A percentile compares a stretch with the other conserved stretches of the same genome.
Conservation (phyloP, 2,113 vertebrate species). For the Oxyura jamaicensis region DNA sequence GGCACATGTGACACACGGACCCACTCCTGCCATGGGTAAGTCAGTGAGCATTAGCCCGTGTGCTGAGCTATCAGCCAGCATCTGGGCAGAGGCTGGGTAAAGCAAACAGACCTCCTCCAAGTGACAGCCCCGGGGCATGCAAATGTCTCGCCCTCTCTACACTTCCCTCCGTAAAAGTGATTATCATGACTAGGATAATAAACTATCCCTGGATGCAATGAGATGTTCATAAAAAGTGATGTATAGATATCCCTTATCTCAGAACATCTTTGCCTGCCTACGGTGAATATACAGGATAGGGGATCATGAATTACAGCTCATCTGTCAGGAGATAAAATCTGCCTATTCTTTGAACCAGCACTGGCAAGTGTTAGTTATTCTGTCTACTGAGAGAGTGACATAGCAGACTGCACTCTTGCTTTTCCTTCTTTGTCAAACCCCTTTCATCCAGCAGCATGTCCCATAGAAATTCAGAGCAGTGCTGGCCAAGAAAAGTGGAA, state of each 20-base stretch:
- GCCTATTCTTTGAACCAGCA: background rate
- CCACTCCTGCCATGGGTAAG: background rate
- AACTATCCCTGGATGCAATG: background rate
- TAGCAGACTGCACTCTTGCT: constrained; percentile 4
- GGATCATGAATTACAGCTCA: background rate
- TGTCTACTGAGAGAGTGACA: background rate
- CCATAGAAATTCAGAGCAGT: background rate
- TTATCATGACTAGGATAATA: background rate
- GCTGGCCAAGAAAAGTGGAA: background rate
- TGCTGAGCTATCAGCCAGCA: background rate
- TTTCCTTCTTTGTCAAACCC: background rate
- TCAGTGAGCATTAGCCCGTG: background rate
- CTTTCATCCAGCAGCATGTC: background rate
- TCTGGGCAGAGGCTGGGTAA: background rate
- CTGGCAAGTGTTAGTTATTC: background rate
- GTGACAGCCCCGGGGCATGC: background rate
- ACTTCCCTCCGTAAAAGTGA: background rate
- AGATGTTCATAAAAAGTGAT: background rate
- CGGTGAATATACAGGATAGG: background rate
- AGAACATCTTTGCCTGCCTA: background rate
- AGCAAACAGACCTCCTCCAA: background rate
- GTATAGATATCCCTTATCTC: background rate
- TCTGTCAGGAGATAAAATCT: constrained; percentile 13
- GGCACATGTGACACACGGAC: background rate
- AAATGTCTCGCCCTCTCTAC: background rate